Evolutionary conservation across 2,113 vertebrate genomes (phyloP), one percentile per base, ranked within the genome.

Genomic region (Hystrix cristata): DNA sequence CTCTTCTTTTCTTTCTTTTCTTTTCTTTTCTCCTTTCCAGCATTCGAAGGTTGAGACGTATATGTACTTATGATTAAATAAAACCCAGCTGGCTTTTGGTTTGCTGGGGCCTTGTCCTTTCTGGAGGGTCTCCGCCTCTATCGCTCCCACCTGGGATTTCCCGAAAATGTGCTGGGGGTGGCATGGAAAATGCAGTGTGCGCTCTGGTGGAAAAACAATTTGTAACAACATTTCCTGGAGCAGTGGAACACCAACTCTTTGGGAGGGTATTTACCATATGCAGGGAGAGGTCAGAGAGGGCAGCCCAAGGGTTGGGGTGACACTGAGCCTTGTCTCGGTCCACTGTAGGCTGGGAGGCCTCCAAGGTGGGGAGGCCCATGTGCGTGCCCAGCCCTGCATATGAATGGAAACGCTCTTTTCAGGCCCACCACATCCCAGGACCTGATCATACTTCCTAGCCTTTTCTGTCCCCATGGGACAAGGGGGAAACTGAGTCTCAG

Each of bases 141-240:
- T 87, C 74, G 64, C 71, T 67, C 84, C 96, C 97, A 98, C 97
- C 98, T 98, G 97, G 92, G 96, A 95, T 95, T 97, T 97, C 97
- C 96, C 38, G 85, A 97, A 97, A 98, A 97, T 95, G 62, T 87
- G 76, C 67, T 97, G 89, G 93, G 93, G 97, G 97, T 98, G 97
- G 97, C 97, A 98, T 93, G 97, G 98, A 98, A 98, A 98, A 97
- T 94, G 82, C 93, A 98, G 97, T 84, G 97, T 85, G 95, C 8
- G 69, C 74, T 98, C 94, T 97, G 97, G 96, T 98, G 97, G 98
- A 98, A 98, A 98, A 98, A 98, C 97, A 98, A 98, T 98, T 98
- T 98, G 98, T 97, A 98, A 95, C 97, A 98, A 98, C 97, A 98
- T 98, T 99, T 98, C 98, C 98, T 98, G 97, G 97, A 98, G 98